phyloP scores from a whole-genome alignment of 2,797 vertebrate species.

The Gobio occitaniae region DNA sequence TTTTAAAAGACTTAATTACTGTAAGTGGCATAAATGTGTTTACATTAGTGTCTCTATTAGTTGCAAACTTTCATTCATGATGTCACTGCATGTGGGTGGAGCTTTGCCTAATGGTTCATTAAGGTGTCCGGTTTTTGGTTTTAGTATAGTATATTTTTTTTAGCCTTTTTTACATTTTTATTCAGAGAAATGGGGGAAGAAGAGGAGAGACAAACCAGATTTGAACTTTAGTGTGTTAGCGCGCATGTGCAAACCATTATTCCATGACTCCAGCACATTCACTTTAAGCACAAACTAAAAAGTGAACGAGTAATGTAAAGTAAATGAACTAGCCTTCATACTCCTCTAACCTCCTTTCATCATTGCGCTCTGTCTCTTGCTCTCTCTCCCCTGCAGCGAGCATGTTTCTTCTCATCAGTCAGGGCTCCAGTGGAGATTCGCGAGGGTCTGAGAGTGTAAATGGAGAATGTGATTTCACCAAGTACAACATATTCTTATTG shows the following conservation, averaged over 20 bases:
- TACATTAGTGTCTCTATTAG: background rate
- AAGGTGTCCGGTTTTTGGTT: background rate
- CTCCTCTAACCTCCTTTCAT: constrained; percentile 24
- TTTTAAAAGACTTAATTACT: background rate
- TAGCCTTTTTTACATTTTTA: background rate
- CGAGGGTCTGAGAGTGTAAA: constrained; percentile 3
- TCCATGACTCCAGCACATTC: background rate
- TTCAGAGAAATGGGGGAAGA: background rate
- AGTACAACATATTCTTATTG: background rate
- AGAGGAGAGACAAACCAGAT: background rate
- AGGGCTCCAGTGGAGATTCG: constrained; percentile 22
- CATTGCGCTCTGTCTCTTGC: constrained; percentile 9
- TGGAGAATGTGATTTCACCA: background rate
- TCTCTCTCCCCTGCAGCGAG: constrained; percentile 18
- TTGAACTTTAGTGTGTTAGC: constrained; percentile 2
- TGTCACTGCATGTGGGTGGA: background rate
- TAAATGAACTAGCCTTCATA: constrained; percentile 6
- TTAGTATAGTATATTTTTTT: background rate
- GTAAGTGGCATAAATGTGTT: background rate
- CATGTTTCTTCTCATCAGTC: constrained; percentile 39
- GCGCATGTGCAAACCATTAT: background rate
- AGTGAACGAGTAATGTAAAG: constrained; percentile 9
- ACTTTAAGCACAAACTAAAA: background rate
- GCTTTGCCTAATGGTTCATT: background rate
- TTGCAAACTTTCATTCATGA: background rate